Percentiles rank a stretch among this genome's conserved stretches.
These are phyloP conservation scores for Denticeps clupeoides DNA, from an alignment of 2,797 vertebrate species.

Conservation along the genomic window DNA sequence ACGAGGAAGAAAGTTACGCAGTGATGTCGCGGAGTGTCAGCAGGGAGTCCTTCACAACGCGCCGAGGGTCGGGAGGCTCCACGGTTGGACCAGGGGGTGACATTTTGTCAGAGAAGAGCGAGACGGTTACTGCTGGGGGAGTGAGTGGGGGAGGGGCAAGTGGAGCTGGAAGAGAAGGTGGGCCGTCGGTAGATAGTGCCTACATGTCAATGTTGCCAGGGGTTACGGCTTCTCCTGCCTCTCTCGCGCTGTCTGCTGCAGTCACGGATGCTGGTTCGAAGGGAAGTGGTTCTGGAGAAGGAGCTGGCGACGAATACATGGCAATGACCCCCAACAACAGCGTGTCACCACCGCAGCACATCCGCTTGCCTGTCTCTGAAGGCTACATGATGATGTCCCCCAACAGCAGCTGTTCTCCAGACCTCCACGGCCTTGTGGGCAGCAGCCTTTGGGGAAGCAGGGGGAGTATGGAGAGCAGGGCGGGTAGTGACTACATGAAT, in stretches of 20 bases:
- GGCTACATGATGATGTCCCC: slow-evolving; percentile 76
- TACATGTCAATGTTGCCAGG: slow-evolving; percentile 74
- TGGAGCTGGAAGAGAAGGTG: slow-evolving; percentile 29
- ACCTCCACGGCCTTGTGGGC: slow-evolving; percentile 46
- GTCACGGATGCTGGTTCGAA: slow-evolving; percentile 43
- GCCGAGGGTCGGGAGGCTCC: slow-evolving; percentile 32
- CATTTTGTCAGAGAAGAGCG: slow-evolving; percentile 2
- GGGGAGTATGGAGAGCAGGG: slow-evolving; percentile 49
- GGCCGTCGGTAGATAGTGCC: slow-evolving; percentile 48
- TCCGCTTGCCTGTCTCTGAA: slow-evolving; percentile 46
- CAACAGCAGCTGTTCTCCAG: slow-evolving; percentile 59
- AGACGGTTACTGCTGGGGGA: no score
- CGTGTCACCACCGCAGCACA: slow-evolving; percentile 62
- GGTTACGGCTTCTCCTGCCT: slow-evolving; percentile 55
- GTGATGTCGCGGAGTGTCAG: slow-evolving; percentile 61
- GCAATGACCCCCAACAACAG: slow-evolving; percentile 65
- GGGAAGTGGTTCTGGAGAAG: slow-evolving; percentile 4
- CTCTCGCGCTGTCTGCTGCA: slow-evolving; percentile 53
- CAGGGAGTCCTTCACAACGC: slow-evolving; percentile 41
- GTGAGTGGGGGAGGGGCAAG: slow-evolving; percentile 31
- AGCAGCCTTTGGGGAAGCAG: slow-evolving; percentile 54
- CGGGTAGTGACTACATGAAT: slow-evolving; percentile 66
- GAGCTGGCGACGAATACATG: slow-evolving; percentile 61
- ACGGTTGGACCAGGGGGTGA: slow-evolving; percentile 24
- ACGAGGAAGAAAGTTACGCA: slow-evolving; percentile 65